Evolutionary conservation across 2,797 vertebrate genomes (phyloP), one percentile per base, ranked within the genome.

Genomic region (Fistularia tabacaria): DNA sequence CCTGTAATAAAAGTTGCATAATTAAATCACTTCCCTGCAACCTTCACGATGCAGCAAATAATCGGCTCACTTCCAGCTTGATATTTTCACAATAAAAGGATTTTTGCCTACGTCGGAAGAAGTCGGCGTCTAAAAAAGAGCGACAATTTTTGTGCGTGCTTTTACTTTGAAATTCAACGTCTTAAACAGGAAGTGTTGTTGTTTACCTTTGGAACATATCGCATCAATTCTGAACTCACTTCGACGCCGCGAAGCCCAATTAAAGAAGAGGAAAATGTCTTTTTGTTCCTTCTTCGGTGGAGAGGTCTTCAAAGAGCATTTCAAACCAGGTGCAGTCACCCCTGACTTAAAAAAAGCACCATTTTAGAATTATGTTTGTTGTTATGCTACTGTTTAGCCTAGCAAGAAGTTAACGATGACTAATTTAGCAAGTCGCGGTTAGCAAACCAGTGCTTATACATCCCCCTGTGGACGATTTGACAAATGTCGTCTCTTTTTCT

Each of bases 241-340:
- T 9, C 9, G 3, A 13, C 12, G n/a, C 14, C 43, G 9, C 14
- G 10, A 6, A 53, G 39, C 12, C 36, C 9, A 11, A 36, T 0
- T n/a, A 25, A 47, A 7, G 8, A 36, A 1, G 44, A 10, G 3
- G 2, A 1, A 49, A 0, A 98, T 98, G 96, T 89, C 95, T 0
- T 98, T 94, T 70, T 98, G 96, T 64, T 84, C 87, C 2, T 98
- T 97, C 72, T 41, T 62, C 7, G 88, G 93, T 0, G 92, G 88
- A 11, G 95, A 98, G 81, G 47, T 84, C 39, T 95, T 77, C 73
- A 93, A 92, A 86, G 87, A 92, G 62, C 93, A 95, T 64, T 98
- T 96, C 68, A 84, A 93, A 71, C 38, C 89, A 62, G 95, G 95
- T 98, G 69, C 15, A 0, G 7, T 53, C 48, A 36, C 7, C 14